Evolutionary conservation across 2,797 vertebrate species (phyloP), one percentile per base, ranked within the genome.

Genomic region (Sphenopsis melanotis): DNA sequence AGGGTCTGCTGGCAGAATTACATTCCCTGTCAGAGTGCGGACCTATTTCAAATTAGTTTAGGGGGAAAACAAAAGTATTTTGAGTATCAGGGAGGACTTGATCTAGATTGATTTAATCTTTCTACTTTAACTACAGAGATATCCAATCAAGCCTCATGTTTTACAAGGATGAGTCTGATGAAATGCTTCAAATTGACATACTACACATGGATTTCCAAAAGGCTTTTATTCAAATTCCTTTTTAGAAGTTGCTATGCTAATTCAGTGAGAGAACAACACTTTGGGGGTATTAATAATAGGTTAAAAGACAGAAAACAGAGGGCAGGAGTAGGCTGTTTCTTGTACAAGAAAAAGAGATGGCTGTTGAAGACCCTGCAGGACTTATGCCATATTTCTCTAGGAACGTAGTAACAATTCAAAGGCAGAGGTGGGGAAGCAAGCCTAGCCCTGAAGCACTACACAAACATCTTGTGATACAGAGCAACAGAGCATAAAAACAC

Each of bases 1-100:
- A 83, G 22, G 15, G 27, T 59, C 57, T 82, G 17, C 23, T 63
- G 59, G 59, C 39, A 96, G 65, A 65, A 91, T 36, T 27, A 72
- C 41, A 55, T 41, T 70, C 27, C 52, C 23, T 41, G 50, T 8
- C 18, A 44, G 29, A 64, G 14, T 42, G 42, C 18, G 42, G 42
- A 42, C 42, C 42, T 42, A 50, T 23, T 89, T 50, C 50, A 81
- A 61, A 81, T 15, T n/a, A 72, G 13, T 27, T 4, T 15, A 5
- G 12, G 4, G 16, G 5, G 2, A 46, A 63, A 46, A 52, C 12
- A n/a, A 22, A 36, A 17, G 7, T 44, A 71, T 63, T 93, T 65
- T 65, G 69, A 60, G n/a, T 75, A 52, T 10, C 16, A 52, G 59
- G 15, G 39, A 26, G 4, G 13, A 74, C 74, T 5, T 42, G 23